Evolutionary conservation across 2,888 invertebrate species (phyloP).

Genomic region (Halictus ligatus): DNA sequence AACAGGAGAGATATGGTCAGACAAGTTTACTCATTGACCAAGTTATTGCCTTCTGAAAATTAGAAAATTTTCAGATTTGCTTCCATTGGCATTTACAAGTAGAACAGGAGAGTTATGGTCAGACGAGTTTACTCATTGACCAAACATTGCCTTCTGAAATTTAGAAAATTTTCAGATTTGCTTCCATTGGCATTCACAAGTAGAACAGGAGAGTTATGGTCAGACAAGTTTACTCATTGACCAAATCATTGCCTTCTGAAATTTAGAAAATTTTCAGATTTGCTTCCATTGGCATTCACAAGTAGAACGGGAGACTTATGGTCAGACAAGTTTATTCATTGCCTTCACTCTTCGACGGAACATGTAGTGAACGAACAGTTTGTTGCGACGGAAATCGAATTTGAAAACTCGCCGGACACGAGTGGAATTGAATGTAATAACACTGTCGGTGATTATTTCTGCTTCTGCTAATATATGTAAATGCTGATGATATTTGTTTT

Average conservation of each 20-base stretch:
- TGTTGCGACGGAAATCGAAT: background rate
- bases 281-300: too few species aligned
- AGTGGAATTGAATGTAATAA: background rate
- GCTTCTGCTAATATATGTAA: background rate
- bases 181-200: too few species aligned
- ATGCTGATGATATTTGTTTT: background rate
- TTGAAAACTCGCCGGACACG: background rate
- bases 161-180: too few species aligned
- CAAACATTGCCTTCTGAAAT: too few species aligned
- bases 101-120: too few species aligned
- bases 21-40: background rate
- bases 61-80: too few species aligned
- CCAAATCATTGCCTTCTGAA: background rate
- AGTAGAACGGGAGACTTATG: background rate
- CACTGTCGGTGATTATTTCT: background rate
- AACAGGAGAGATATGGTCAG: background rate
- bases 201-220: too few species aligned
- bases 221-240: too few species aligned
- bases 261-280: background rate
- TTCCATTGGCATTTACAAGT: too few species aligned
- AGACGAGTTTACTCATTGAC: too few species aligned
- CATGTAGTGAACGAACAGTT: too few species aligned
- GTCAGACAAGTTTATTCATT: background rate
- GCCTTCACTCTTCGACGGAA: too few species aligned
- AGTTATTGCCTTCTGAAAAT: background rate